phyloP scores from a whole-genome alignment of 2,113 vertebrate genomes.

The Pandion haliaetus region DNA sequence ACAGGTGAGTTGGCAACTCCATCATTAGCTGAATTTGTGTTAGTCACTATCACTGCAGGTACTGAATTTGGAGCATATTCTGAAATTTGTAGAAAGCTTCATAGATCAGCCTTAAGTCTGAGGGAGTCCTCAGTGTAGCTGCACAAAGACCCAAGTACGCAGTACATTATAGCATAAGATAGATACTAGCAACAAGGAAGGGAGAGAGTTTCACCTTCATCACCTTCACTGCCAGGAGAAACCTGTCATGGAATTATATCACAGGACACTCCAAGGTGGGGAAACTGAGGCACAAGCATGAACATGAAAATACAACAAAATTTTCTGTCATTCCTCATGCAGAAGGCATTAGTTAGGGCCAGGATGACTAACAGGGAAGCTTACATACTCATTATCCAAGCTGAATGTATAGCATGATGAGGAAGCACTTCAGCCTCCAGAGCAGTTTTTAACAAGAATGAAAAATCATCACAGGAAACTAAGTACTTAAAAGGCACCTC shows the following conservation, averaged over 20 bases:
- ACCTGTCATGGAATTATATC: background rate
- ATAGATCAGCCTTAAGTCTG: background rate
- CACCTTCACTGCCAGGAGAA: background rate
- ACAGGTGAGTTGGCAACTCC: accelerated
- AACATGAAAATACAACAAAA: background rate
- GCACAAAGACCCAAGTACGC: background rate
- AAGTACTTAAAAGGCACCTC: background rate
- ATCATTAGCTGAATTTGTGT: background rate
- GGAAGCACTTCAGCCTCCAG: background rate
- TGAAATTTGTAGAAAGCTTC: background rate
- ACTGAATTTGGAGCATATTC: background rate
- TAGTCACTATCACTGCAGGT: background rate
- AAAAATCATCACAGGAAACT: background rate
- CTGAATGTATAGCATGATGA: background rate
- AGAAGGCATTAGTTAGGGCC: background rate
- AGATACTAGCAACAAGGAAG: background rate
- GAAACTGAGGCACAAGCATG: background rate
- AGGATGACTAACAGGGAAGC: background rate
- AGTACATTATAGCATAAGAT: background rate
- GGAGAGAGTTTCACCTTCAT: too few relatives aligned
- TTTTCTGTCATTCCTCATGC: background rate
- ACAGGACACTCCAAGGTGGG: background rate
- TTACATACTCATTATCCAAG: background rate
- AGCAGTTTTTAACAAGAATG: background rate
- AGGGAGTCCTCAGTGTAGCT: background rate